Base-by-base conservation (phyloP, 2,888 invertebrate species). In the Epiperipatus broadwayi region DNA sequence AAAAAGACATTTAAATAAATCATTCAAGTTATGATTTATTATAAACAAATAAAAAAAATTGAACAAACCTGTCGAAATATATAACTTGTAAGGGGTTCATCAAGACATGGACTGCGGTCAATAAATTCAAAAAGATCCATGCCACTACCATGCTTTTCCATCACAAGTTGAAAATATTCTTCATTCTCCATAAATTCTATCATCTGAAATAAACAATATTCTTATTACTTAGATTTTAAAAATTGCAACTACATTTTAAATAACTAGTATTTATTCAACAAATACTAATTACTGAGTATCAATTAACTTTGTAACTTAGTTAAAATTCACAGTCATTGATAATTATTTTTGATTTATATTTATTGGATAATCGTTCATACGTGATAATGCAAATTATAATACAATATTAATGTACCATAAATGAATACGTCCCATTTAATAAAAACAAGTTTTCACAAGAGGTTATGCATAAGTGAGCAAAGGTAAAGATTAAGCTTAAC, bases 111-210 rank as follows among this genome's bases (percentile, higher is more conserved):
- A 21, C 70, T 62, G 1, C 73, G 63, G 47, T 77, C 76, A 32
- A 78, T 75, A 52, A 78, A 78, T 55, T 77, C 76, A 57, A 77
- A 77, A 43, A 77, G 58, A 53, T 78, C 77, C 72, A 77, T 75
- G 2, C 75, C 75, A 7, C 69, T 69, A 21, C 75, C 75, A 52
- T 75, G 74, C 48, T 73, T 73, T 54, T 75, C 74, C 76, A 78
- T 78, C 35, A 78, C 72, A 65, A 78, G 64, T 57, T 75, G 75
- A 51, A 72, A 71, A 54, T 71, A 74, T 43, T 69, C 66, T 3
- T 71, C 70, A 52, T 74, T 75, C 50, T 75, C 73, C 54, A 66
- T 75, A 30, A 72, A 69, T 51, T 75, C 75, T 29, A 74, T 47
- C 3, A 75, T 67, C 50, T 69, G 64, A 2, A 70, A 35, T 12